Conservation (phyloP, 1,140 invertebrate genomes). For the Acromyrmex echinatior region DNA sequence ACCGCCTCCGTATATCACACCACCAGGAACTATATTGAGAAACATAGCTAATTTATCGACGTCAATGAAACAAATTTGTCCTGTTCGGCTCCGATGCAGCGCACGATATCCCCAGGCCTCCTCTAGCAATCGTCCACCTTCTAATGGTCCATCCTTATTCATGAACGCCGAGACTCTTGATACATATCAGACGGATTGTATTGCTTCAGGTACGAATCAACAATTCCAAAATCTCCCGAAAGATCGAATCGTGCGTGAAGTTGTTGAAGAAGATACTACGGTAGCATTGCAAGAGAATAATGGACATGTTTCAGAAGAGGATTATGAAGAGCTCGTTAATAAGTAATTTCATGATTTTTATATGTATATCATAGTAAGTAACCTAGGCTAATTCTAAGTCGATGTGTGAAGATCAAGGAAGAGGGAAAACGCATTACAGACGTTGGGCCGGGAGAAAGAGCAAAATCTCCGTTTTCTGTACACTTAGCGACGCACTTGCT, state of each 20-base stretch:
- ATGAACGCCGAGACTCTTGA: conserved; percentile 77
- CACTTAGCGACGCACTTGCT: too few species aligned
- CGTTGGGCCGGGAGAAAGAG: too few species aligned
- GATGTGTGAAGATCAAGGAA: too few species aligned
- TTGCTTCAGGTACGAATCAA: conserved; percentile 40
- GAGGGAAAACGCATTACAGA: too few species aligned
- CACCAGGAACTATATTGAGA: conserved; percentile 78
- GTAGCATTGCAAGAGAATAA: conserved; percentile 44
- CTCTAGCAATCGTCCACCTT: conserved; percentile 34
- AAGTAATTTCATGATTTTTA: conserved; percentile 1
- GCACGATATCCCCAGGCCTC: conserved; percentile 70
- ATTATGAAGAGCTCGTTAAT: conserved; percentile 45
- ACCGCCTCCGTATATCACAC: conserved; percentile 84
- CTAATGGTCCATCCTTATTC: conserved; percentile 58
- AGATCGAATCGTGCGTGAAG: not conserved
- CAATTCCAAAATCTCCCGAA: not conserved
- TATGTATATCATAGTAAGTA: not conserved
- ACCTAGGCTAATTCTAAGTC: too few species aligned
- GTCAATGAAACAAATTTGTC: not conserved
- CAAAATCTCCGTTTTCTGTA: too few species aligned
- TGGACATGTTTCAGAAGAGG: conserved; percentile 20
- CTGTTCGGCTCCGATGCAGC: conserved; percentile 55
- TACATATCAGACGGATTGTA: conserved; percentile 78
- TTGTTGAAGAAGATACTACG: conserved; percentile 1
- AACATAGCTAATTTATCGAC: conserved; percentile 63